Percentiles rank a stretch among this genome's conserved stretches.
Evolutionary conservation across 2,888 invertebrate species (phyloP).

Genomic region (Hydropsyche betteni): DNA sequence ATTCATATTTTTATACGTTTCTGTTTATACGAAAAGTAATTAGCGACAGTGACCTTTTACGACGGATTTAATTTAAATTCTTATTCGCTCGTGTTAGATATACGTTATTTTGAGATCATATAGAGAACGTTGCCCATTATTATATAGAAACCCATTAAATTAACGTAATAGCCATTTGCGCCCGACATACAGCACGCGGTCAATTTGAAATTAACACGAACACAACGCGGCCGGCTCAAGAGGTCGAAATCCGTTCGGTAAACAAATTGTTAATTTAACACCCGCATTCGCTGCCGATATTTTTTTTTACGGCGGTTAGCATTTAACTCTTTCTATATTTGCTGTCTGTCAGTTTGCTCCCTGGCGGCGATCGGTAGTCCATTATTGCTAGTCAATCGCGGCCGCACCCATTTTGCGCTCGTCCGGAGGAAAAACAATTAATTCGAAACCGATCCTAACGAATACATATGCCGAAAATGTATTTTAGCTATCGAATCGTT

Average conservation of each 20-base stretch:
- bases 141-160: no score
- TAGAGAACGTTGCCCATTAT: no score
- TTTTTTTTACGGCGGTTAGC: neutral
- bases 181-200: no score
- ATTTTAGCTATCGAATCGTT: neutral
- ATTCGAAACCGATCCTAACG: neutral
- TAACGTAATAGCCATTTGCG: no score
- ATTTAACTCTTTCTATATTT: slow-evolving; percentile 2
- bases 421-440: slow-evolving; percentile 3
- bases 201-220: no score
- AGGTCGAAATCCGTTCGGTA: neutral
- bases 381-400: slow-evolving; percentile 27
- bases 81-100: no score
- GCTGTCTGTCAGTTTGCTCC: slow-evolving; percentile 3
- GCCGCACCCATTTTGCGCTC: slow-evolving; percentile 24
- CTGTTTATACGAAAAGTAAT: no score
- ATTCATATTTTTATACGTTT: no score
- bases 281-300: slow-evolving; percentile 16
- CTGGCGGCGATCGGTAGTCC: slow-evolving; percentile 17
- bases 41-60: no score
- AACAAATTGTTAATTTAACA: slow-evolving; percentile 32
- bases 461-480: neutral
- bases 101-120: no score
- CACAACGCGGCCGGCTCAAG: no score
- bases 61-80: no score